Base-by-base conservation (phyloP, 2,888 invertebrate species). In the Brachyopa scutellaris region DNA sequence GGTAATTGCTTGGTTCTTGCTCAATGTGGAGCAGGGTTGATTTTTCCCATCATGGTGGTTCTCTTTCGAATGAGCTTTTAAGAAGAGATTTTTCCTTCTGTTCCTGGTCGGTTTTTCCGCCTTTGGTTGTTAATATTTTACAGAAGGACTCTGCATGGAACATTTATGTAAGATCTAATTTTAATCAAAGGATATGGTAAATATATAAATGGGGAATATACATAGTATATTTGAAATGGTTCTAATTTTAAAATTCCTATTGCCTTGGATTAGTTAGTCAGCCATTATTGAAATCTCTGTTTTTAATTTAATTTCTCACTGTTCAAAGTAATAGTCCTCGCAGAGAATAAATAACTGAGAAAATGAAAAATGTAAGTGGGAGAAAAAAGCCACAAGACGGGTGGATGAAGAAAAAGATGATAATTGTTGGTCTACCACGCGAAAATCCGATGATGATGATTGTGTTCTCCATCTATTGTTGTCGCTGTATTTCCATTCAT, bases 361-460 rank as follows among this genome's bases (percentile, higher is more conserved):
- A 26, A 69, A 69, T 38, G 45, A 45, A 67, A 61, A 67, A 51
- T 11, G 21, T 23, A 23, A 42, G 8, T 42, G 15, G 21, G 7
- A 21, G 26, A 8, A 13, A n/a, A 29, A 38, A 59, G 42, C 31
- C 23, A 47, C 36, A 55, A 69, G 31, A 55, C 49, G 21, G 55
- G 40, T 49, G 17, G 55, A 6, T 29, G 45, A 15, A 31, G 4
- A 33, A 55, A 51, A 42, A 55, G 29, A 42, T 17, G 61, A 62
- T 62, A 62, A 70, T 70, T 70, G 55, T 40, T 77, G 55, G 69
- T 47, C 55, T 57, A 26, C 61, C 70, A 70, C 13, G 40, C 62
- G 47, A 62, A 62, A 38, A 57, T 77, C 62, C 70, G 55, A 29
- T 57, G 23, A 40, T 61, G 70, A 70, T 77, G 70, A 77, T 70